Base-by-base conservation (phyloP, 2,888 invertebrate genomes). In the Zootermopsis nevadensis region DNA sequence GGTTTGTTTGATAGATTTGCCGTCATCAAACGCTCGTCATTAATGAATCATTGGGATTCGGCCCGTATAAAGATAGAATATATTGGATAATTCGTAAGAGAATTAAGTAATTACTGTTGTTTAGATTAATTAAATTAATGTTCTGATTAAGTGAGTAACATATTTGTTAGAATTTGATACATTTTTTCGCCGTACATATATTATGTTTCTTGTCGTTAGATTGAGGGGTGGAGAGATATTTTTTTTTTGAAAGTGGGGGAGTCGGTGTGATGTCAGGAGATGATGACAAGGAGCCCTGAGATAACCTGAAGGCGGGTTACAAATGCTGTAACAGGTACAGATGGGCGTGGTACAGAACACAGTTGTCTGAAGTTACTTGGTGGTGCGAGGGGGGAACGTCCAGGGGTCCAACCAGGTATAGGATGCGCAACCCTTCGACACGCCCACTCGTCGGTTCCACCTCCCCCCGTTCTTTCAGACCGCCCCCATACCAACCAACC, bases 381-480 rank as follows among this genome's bases (percentile, higher is more conserved):
- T 10, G 53, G 33, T 10, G 22, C 19, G 60, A 30, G 53, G 76
- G 31, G 77, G 31, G 77, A 15, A 15, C n/a, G n/a, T n/a, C 31
- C 69, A 69, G 83, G 79, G 79, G 77, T 53, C 81, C 81, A 81
- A 81, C 83, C 83, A 83, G 83, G 83, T 83, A 81, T 80, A 66
- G 80, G 83, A 83, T 81, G 83, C 83, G 83, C 83, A 80, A 76
- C 83, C 66, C 67, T 60, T 31, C 38, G 81, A 53, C 83, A 81
- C 83, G 83, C 83, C 83, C 83, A 83, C 81, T 48, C 74, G 55
- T 33, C 35, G 27, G 8, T 79, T 53, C 79, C 67, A 79, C 76
- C 67, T 69, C 69, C 60, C 60, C 74, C 72, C 82, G 33, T 55
- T 53, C 55, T 55, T 55, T 30, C 76, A 42, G 42, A n/a, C 48